A percentile compares a stretch with the other conserved stretches of the same genome.
These are phyloP conservation scores for Mythimna pallens DNA, from an alignment of 2,888 invertebrate species.

Conservation along the genomic window DNA sequence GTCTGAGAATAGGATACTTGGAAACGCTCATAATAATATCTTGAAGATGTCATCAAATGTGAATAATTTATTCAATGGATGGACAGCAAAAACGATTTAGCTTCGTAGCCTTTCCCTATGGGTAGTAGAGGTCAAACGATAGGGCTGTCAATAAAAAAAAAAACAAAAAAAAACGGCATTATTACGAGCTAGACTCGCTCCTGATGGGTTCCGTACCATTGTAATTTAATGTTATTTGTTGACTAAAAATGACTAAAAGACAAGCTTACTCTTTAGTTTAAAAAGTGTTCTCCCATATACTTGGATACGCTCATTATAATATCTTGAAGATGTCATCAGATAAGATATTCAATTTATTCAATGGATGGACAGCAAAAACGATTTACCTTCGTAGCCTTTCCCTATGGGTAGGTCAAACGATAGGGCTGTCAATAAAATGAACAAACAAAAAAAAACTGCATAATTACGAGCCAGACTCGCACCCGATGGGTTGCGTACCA, in stretches of 20 bases:
- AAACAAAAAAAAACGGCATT: too few species aligned
- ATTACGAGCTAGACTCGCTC: too few species aligned
- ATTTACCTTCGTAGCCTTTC: conserved; percentile 15
- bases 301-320: neutral
- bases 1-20: neutral
- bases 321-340: neutral
- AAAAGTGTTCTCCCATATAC: too few species aligned
- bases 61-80: conserved; percentile 8
- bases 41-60: neutral
- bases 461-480: too few species aligned
- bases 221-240: too few species aligned
- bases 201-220: too few species aligned
- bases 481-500: too few species aligned
- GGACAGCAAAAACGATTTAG: neutral
- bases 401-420: conserved; percentile 19
- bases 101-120: conserved; percentile 31
- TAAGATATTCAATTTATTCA: conserved; percentile 7
- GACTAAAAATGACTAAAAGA: too few species aligned
- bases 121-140: conserved; percentile 2
- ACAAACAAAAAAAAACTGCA: too few species aligned
- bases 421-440: conserved; percentile 17
- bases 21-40: neutral
- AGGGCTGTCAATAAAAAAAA: conserved; percentile 19
- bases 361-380: conserved; percentile 2
- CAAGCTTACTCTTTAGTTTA: too few species aligned